phyloP scores from a whole-genome alignment of 1,140 invertebrate species.

The Paraescarpia echinospica region DNA sequence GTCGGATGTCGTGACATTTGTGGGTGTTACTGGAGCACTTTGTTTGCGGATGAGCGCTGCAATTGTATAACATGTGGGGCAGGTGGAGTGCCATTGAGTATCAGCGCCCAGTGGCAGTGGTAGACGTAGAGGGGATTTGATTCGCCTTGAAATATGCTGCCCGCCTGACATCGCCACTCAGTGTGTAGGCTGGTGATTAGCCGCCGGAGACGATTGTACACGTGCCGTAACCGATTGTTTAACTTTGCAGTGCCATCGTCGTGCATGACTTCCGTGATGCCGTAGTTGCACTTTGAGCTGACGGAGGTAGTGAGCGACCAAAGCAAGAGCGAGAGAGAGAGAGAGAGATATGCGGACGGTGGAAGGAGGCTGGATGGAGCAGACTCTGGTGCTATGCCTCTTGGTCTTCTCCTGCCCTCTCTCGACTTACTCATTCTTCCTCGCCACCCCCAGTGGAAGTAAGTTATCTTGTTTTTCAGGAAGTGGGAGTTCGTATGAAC shows the following conservation, averaged over 20 bases:
- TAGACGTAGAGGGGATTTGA: not conserved
- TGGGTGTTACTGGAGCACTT: not conserved
- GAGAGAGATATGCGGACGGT: not conserved
- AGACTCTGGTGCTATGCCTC: not conserved
- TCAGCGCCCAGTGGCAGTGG: not conserved
- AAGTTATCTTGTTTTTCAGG: not conserved
- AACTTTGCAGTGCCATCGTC: not conserved
- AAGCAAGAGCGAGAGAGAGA: not conserved
- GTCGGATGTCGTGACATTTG: not conserved
- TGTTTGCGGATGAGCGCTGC: not conserved
- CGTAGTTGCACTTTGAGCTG: not conserved
- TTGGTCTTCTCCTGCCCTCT: not conserved
- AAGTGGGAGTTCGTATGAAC: not conserved
- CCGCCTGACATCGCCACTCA: not conserved
- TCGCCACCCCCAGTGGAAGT: not conserved
- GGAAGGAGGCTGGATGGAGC: not conserved
- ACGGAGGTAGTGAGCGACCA: not conserved
- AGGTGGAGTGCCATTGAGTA: not conserved
- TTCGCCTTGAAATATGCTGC: not conserved
- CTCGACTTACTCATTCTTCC: not conserved
- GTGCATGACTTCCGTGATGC: not conserved
- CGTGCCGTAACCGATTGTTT: not conserved
- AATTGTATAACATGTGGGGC: not conserved
- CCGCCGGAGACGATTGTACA: not conserved
- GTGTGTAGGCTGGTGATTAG: not conserved